phyloP scores from a whole-genome alignment of 2,797 vertebrate genomes.

The Chromis chromis region DNA sequence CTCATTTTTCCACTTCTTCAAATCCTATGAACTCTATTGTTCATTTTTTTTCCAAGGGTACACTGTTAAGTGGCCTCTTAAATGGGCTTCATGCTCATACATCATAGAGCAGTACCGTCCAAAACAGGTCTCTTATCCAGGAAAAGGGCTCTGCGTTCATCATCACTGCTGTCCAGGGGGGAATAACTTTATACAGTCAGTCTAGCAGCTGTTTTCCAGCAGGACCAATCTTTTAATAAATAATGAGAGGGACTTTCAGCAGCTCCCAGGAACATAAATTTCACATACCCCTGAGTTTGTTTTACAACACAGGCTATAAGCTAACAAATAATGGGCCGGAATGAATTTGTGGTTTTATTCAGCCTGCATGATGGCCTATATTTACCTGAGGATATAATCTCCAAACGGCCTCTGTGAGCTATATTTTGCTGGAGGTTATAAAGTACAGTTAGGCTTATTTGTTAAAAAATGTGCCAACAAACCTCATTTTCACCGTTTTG shows the following conservation, averaged over 20 bases:
- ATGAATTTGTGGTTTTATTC: background rate
- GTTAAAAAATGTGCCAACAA: too few relatives aligned
- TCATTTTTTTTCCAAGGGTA: background rate
- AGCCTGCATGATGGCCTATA: too few relatives aligned
- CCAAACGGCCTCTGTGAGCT: background rate
- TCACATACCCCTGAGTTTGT: conserved; percentile 12
- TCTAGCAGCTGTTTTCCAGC: conserved; percentile 43
- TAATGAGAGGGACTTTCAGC: conserved; percentile 36
- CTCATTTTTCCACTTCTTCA: background rate
- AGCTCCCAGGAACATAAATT: conserved; percentile 31
- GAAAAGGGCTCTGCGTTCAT: conserved; percentile 22
- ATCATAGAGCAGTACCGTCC: conserved; percentile 16
- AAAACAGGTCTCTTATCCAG: conserved; percentile 12
- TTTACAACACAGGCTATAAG: conserved; percentile 12
- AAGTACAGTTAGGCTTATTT: background rate
- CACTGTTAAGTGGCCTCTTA: conserved; percentile 28
- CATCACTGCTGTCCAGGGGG: conserved; percentile 3
- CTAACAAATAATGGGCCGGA: background rate
- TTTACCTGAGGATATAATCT: background rate
- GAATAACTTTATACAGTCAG: conserved; percentile 23
- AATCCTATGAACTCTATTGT: background rate
- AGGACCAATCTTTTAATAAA: conserved; percentile 46
- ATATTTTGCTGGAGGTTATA: too few relatives aligned
- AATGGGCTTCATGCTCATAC: conserved; percentile 25
- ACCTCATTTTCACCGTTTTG: background rate